Conservation (phyloP, 2,797 vertebrate genomes). For the Semotilus atromaculatus region DNA sequence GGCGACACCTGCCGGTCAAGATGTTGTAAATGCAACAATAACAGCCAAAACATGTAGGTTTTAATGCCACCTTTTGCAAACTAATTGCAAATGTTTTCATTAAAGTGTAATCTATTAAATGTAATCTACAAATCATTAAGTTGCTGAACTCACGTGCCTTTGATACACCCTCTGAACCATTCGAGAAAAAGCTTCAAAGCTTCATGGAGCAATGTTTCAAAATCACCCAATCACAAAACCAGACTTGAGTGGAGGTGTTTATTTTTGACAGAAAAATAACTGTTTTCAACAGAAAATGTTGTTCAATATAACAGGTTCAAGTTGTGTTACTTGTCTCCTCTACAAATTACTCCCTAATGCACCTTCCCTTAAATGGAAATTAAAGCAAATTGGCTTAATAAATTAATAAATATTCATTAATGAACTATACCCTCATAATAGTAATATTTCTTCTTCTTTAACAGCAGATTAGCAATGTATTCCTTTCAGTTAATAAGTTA, state of each 20-base stretch:
- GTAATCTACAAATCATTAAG: background rate
- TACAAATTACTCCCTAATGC: background rate
- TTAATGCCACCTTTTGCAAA: background rate
- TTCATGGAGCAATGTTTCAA: background rate
- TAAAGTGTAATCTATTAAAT: background rate
- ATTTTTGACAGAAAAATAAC: no score
- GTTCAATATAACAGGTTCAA: background rate
- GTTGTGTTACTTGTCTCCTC: background rate
- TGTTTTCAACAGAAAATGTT: background rate
- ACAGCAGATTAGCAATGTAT: background rate
- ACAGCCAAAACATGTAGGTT: background rate
- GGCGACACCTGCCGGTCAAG: background rate
- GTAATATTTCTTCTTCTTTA: background rate
- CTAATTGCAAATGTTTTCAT: background rate
- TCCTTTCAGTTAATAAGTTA: background rate
- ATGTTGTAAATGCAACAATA: background rate
- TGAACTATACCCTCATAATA: background rate
- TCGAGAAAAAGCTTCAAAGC: background rate
- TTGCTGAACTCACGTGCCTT: background rate
- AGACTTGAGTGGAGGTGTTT: background rate
- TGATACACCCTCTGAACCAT: background rate
- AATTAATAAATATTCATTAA: background rate
- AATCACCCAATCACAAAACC: background rate
- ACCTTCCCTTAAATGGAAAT: background rate
- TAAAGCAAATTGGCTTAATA: constrained; percentile 5